These are phyloP conservation scores for Sarcoramphus papa DNA, from an alignment of 2,797 vertebrate species.

Conservation along the genomic window DNA sequence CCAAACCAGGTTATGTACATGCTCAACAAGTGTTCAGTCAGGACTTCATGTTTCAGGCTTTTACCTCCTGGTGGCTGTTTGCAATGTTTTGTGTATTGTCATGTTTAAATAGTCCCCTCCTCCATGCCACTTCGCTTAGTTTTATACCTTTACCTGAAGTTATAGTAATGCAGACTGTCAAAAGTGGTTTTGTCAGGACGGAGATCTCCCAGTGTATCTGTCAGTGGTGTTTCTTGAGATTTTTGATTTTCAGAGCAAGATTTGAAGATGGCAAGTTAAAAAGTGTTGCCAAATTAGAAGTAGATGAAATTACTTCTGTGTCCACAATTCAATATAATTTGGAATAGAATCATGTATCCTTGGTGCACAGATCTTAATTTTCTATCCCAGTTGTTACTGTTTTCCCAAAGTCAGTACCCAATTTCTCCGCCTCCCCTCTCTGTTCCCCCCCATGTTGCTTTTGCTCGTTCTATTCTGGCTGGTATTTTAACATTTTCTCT, in stretches of 20 bases:
- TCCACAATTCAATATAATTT: neutral
- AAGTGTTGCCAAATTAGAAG: neutral
- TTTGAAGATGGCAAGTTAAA: neutral
- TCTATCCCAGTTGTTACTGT: neutral
- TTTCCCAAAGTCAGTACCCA: neutral
- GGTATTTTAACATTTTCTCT: neutral
- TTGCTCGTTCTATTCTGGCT: neutral
- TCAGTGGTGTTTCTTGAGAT: neutral
- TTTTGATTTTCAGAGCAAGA: neutral
- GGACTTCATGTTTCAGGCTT: neutral
- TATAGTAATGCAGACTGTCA: neutral
- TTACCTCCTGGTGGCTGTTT: neutral
- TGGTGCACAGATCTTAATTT: neutral
- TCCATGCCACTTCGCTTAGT: neutral
- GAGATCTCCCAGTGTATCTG: accelerated
- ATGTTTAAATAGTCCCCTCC: neutral
- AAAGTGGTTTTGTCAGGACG: neutral
- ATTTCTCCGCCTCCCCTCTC: neutral
- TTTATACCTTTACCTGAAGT: neutral
- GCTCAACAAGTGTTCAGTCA: neutral
- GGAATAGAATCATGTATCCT: neutral
- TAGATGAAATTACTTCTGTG: neutral
- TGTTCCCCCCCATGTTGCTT: accelerated
- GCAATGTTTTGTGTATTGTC: neutral
- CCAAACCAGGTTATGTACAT: accelerated